These are phyloP conservation scores for Macrosiphum euphorbiae DNA, from an alignment of 2,888 invertebrate genomes.

Conservation along the genomic window DNA sequence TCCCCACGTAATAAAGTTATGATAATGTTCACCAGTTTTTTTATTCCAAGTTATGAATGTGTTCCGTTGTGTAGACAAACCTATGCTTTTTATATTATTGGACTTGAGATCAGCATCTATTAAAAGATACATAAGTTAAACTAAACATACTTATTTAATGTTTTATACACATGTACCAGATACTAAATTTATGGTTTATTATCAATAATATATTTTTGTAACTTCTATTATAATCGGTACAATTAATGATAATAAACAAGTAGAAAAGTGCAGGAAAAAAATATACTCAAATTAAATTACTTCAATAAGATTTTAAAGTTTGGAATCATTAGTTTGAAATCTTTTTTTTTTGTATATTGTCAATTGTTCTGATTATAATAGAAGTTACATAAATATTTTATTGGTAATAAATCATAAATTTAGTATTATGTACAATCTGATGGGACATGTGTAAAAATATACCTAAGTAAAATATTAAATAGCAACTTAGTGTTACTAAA, in stretches of 20 bases:
- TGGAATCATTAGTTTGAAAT: no score
- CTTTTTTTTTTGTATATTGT: no score
- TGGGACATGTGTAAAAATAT: no score
- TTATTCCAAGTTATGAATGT: slow-evolving; percentile 89
- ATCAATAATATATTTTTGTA: not conserved
- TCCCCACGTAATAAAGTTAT: slow-evolving; percentile 92
- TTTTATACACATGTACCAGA: not conserved
- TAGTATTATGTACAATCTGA: no score
- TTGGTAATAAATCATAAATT: no score
- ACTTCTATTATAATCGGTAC: not conserved
- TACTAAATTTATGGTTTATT: not conserved
- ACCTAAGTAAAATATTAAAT: not conserved
- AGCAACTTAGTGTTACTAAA: not conserved
- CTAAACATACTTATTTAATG: not conserved
- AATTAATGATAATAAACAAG: not conserved
- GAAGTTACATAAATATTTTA: no score
- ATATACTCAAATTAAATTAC: no score
- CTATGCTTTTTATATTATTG: slow-evolving; percentile 81
- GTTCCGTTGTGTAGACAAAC: slow-evolving; percentile 85
- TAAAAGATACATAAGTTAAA: slow-evolving; percentile 12
- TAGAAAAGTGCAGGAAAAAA: not conserved
- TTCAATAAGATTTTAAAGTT: no score
- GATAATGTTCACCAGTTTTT: slow-evolving; percentile 81
- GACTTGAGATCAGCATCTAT: slow-evolving; percentile 80
- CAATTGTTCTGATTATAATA: no score